These are phyloP conservation scores for Melinaea menophilus DNA, from an alignment of 2,888 invertebrate genomes.

Conservation along the genomic window DNA sequence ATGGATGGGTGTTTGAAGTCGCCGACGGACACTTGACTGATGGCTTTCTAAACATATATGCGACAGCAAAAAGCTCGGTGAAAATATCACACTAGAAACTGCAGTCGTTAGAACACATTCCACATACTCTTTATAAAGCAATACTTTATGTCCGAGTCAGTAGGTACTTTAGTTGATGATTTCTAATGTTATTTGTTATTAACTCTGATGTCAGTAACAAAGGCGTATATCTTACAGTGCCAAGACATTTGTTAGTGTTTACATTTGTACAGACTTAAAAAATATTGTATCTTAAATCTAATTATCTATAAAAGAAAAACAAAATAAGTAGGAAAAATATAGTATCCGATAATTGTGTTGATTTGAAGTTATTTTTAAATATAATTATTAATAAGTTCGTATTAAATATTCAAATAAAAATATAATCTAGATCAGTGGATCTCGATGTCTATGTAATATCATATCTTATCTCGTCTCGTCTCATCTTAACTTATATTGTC, in stretches of 20 bases:
- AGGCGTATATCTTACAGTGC: neutral
- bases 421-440: no score
- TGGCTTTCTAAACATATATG: conserved; percentile 72
- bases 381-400: no score
- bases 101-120: conserved; percentile 62
- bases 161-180: conserved; percentile 18
- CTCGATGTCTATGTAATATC: no score
- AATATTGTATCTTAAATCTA: neutral
- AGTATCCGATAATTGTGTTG: neutral
- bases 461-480: no score
- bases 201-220: neutral
- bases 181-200: conserved; percentile 18
- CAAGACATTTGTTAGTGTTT: neutral
- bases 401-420: no score
- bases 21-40: conserved; percentile 66
- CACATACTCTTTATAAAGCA: conserved; percentile 40
- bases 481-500: no score
- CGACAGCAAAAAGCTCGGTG: conserved; percentile 68
- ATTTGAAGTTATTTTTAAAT: no score
- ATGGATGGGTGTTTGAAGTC: conserved; percentile 55
- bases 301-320: neutral
- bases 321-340: neutral
- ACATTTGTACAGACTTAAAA: neutral
- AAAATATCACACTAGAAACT: conserved; percentile 64
- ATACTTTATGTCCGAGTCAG: conserved; percentile 22